phyloP scores from a whole-genome alignment of 2,797 vertebrate species.

The Saguinus oedipus region DNA sequence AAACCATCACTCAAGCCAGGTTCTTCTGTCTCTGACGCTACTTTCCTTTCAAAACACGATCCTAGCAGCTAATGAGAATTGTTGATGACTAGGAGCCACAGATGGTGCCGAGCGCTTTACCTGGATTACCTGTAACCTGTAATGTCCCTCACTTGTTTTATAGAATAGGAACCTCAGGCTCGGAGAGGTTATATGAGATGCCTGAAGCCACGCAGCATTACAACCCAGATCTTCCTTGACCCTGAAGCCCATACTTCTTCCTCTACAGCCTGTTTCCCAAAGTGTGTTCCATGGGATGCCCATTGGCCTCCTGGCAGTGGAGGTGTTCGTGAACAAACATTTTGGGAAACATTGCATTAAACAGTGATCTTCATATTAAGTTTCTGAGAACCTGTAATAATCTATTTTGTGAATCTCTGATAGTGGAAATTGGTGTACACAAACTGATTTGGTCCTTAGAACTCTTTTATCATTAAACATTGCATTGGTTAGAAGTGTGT shows the following conservation, averaged over 20 bases:
- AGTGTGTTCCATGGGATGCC: neutral
- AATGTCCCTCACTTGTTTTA: neutral
- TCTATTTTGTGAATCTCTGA: neutral
- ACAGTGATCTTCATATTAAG: neutral
- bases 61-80: neutral
- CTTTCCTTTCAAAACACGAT: neutral
- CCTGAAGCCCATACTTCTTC: neutral
- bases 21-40: neutral
- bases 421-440: neutral
- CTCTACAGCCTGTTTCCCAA: neutral
- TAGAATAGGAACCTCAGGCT: neutral
- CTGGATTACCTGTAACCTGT: neutral
- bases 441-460: neutral
- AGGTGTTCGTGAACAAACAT: neutral
- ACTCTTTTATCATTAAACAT: neutral
- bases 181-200: neutral
- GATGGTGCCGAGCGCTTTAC: neutral
- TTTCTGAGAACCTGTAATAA: neutral
- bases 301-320: neutral
- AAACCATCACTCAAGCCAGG: neutral
- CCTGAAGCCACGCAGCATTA: neutral
- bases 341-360: neutral
- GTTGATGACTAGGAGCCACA: neutral
- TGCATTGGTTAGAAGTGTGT: neutral
- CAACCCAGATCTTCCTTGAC: neutral